Evolutionary conservation across 2,797 vertebrate species (phyloP).

Genomic region (Pterois miles): DNA sequence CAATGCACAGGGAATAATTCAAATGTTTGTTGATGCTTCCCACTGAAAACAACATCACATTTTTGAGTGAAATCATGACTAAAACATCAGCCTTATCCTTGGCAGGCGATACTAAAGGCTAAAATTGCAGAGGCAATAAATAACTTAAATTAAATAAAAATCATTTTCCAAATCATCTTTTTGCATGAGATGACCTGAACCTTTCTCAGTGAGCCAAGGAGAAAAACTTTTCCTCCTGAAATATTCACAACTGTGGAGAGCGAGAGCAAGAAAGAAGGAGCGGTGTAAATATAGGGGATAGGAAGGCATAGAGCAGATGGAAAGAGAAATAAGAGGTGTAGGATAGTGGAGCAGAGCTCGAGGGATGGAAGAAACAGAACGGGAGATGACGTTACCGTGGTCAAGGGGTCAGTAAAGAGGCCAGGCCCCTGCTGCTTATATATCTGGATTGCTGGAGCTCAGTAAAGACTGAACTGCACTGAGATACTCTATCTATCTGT

Average conservation of each 20-base stretch:
- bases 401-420: slow-evolving; percentile 13
- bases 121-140: slow-evolving; percentile 7
- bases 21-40: neutral
- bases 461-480: neutral
- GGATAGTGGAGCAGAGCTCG: slow-evolving; percentile 16
- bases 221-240: slow-evolving; percentile 33
- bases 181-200: slow-evolving; percentile 10
- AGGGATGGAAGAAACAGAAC: slow-evolving; percentile 16
- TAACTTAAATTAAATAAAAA: slow-evolving; percentile 5
- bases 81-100: slow-evolving; percentile 29
- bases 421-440: slow-evolving; percentile 1
- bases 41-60: slow-evolving; percentile 10
- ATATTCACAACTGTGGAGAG: slow-evolving; percentile 46
- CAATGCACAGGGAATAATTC: neutral
- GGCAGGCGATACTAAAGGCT: neutral
- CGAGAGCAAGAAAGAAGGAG: neutral
- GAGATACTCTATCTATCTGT: neutral
- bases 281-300: neutral
- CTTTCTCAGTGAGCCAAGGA: slow-evolving; percentile 2
- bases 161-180: neutral
- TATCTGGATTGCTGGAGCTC: slow-evolving; percentile 2
- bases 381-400: slow-evolving; percentile 7
- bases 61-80: slow-evolving; percentile 25
- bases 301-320: slow-evolving; percentile 13
- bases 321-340: slow-evolving; percentile 6